Percentiles rank a stretch among this genome's conserved stretches.
Evolutionary conservation across 30 jellyfish, hydroid and myxozoan genomes (phyloP).

Genomic region (Hydractinia symbiolongicarpus): DNA sequence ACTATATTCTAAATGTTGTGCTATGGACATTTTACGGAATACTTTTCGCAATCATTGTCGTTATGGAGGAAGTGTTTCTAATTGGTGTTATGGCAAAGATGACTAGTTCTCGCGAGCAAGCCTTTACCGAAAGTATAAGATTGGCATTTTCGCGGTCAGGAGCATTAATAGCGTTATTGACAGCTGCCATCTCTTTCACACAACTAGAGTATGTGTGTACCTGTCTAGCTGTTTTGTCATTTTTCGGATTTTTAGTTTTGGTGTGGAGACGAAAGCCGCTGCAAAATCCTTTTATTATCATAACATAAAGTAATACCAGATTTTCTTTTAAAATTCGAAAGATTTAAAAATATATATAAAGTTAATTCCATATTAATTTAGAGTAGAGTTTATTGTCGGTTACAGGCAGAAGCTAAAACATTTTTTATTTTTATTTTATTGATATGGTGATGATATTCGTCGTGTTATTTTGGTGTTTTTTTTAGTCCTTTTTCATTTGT

Average conservation of each 20-base stretch:
- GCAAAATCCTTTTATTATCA: neutral
- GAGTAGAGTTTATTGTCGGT: no score
- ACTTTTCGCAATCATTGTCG: constrained; percentile 15
- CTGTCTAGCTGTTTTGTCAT: neutral
- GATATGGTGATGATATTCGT: no score
- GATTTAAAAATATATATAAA: no score
- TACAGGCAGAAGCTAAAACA: no score
- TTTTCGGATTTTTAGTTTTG: no score
- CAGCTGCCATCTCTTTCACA: constrained; percentile 17
- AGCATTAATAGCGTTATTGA: constrained; percentile 4
- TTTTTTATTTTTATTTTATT: no score
- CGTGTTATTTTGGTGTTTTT: no score
- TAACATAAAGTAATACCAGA: no score
- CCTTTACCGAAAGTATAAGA: constrained; percentile 20
- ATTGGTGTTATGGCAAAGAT: constrained; percentile 10
- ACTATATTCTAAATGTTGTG: neutral
- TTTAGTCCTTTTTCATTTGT: no score
- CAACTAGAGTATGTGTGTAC: neutral
- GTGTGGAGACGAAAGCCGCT: neutral
- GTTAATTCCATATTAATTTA: no score
- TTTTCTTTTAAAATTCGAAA: no score
- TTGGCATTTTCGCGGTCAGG: constrained; percentile 2
- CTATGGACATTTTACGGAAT: constrained; percentile 2
- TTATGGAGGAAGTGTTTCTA: constrained; percentile 19
- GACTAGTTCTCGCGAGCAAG: constrained; percentile 17